phyloP scores from a whole-genome alignment of 2,797 vertebrate species.

The Notamacropus eugenii region DNA sequence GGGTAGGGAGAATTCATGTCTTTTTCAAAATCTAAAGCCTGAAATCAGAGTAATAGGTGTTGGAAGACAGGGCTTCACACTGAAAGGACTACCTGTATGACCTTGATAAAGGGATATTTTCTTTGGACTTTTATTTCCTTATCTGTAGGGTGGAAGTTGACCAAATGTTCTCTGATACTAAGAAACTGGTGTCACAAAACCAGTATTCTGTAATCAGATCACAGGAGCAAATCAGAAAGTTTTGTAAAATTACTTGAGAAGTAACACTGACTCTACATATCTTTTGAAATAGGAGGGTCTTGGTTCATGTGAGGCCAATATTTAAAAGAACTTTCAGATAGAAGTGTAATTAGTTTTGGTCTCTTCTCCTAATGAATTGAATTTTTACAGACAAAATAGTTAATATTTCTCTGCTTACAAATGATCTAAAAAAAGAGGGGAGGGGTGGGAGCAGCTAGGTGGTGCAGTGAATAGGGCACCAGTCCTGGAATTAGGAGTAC shows the following conservation, averaged over 20 bases:
- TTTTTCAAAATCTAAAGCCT: neutral
- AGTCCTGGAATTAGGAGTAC: too few species aligned
- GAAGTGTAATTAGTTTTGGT: neutral
- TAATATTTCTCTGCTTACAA: neutral
- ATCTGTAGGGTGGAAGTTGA: neutral
- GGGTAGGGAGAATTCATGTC: neutral
- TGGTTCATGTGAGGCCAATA: neutral
- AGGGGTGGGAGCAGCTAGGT: too few species aligned
- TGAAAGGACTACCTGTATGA: neutral
- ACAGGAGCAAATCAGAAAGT: neutral
- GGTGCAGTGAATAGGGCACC: too few species aligned
- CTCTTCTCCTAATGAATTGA: neutral
- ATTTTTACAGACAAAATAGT: neutral
- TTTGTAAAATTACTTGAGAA: neutral
- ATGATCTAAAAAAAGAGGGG: neutral
- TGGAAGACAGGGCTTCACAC: neutral
- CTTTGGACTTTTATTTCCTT: neutral
- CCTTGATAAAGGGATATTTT: conserved; percentile 4
- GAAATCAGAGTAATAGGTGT: neutral
- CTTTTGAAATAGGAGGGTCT: neutral
- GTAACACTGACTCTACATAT: neutral
- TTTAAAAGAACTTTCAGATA: neutral
- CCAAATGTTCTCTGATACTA: neutral
- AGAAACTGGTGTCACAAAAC: neutral
- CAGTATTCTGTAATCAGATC: neutral